Base-by-base conservation (phyloP, 2,888 invertebrate species). In the Drosophila demipolita region DNA sequence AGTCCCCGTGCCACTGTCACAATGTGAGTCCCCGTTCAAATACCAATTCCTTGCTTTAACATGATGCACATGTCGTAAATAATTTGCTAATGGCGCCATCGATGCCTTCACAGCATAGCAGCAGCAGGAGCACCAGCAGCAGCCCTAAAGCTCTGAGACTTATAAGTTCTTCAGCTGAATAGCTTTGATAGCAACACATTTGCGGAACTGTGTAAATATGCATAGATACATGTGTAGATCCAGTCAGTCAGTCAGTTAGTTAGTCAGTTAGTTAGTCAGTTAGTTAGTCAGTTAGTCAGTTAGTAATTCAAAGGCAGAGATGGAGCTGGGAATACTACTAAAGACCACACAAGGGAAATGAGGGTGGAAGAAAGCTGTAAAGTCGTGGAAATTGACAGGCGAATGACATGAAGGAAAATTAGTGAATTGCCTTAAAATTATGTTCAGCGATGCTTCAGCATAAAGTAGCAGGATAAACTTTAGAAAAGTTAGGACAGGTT, bases 71-170 rank as follows among this genome's bases (percentile, higher is more conserved):
- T 86, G 84, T 83, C 86, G 81, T 86, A 87, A 89, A 84, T 84
- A 84, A 84, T 89, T 84, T 84, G 82, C 87, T 86, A 84, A 84
- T 89, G 83, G 89, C 75, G 70, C 84, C 81, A 68, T 59, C 58
- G 77, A 62, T 58, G 76, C 49, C 40, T 55, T 42, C 50, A 66
- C 49, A 70, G 65, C 52, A 59, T 48, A 54, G 54, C 17, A 36
- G 1, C 17, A n/a, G 11, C 23, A 15, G 15, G 6, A 15, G 36
- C 36, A 36, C 3, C 15, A 15, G 36, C 7, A 52, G 35, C 53
- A 50, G 26, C 29, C 52, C 45, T 8, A 23, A 50, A 42, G 38
- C 35, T 35, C 45, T 50, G 48, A 4, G n/a, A 45, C n/a, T 23
- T 36, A 36, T 42, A 29, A 20, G 29, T n/a, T 62, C 17, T 54